Percentiles rank a stretch among this genome's conserved stretches.
Evolutionary conservation across 1,140 invertebrate genomes (phyloP).

Genomic region (Kradibia gibbosae): DNA sequence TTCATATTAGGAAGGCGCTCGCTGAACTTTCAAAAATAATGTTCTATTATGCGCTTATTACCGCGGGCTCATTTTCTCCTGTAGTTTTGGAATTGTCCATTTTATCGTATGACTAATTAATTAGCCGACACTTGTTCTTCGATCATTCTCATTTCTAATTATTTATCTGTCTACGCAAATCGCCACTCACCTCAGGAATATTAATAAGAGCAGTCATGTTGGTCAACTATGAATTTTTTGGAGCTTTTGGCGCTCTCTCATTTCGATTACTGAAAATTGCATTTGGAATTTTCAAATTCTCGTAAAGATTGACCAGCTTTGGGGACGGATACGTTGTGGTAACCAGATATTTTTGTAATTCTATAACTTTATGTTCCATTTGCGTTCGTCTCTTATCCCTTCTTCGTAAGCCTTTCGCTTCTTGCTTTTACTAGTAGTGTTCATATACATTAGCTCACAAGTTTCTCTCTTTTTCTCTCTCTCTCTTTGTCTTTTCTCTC

Average conservation of each 20-base stretch:
- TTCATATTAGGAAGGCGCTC: not conserved
- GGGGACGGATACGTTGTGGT: constrained; percentile 15
- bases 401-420: not conserved
- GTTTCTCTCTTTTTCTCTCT: not conserved
- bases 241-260: too few relatives aligned
- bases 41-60: constrained; percentile 29
- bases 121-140: constrained; percentile 47
- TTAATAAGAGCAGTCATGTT: not conserved
- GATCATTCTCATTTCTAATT: constrained; percentile 32
- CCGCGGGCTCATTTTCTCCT: not conserved
- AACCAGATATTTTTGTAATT: constrained; percentile 18
- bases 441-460: not conserved
- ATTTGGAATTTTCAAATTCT: constrained; percentile 55
- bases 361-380: constrained; percentile 24
- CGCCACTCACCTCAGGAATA: not conserved
- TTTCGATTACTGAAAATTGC: constrained; percentile 58
- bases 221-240: not conserved
- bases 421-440: not conserved
- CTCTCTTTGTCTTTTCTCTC: too few relatives aligned
- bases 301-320: constrained; percentile 55
- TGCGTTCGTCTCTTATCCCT: not conserved
- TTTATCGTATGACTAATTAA: constrained; percentile 40
- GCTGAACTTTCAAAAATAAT: not conserved
- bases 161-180: not conserved
- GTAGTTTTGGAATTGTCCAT: constrained; percentile 25